Conservation (phyloP, 1,140 invertebrate genomes). For the Charaxes varanes region DNA sequence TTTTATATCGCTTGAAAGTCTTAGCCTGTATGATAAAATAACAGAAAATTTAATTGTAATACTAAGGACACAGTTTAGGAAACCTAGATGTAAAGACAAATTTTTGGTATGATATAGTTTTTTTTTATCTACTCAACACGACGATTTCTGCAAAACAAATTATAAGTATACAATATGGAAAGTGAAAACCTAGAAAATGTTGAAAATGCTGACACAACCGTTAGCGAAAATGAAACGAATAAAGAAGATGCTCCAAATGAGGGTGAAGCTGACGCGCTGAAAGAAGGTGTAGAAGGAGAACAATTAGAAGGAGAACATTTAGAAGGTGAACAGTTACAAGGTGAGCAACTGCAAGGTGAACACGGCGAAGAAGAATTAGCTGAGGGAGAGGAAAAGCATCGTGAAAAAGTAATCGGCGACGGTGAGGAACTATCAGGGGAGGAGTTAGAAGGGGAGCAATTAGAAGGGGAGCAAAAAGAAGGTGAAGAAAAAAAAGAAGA, state of each 20-base stretch:
- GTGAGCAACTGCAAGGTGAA: slow-evolving; percentile 19
- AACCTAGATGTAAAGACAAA: slow-evolving; percentile 40
- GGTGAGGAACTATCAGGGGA: slow-evolving; percentile 26
- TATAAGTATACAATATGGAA: slow-evolving; percentile 18
- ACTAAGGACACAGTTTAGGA: slow-evolving; percentile 40
- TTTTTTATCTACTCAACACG: slow-evolving; percentile 10
- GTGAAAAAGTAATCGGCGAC: slow-evolving; percentile 22
- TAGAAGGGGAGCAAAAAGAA: slow-evolving; percentile 30
- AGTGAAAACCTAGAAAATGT: slow-evolving; percentile 11
- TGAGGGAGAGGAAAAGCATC: slow-evolving; percentile 22
- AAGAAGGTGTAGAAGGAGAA: slow-evolving; percentile 21
- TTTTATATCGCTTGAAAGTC: slow-evolving; percentile 38
- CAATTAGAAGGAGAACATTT: slow-evolving; percentile 23
- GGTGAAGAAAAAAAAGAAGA: slow-evolving; percentile 25
- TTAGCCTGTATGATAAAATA: slow-evolving; percentile 50
- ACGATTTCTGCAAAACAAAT: slow-evolving; percentile 9
- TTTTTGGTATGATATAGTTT: slow-evolving; percentile 43
- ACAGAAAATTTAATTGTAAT: slow-evolving; percentile 44
- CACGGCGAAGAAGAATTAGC: slow-evolving; percentile 21
- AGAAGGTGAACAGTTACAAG: slow-evolving; percentile 15
- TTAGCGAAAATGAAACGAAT: slow-evolving; percentile 11
- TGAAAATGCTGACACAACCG: slow-evolving; percentile 12
- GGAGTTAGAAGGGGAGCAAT: slow-evolving; percentile 31
- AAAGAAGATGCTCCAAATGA: slow-evolving; percentile 18
- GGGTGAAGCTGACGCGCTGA: slow-evolving; percentile 16